Percentiles rank a stretch among this genome's conserved stretches.
Evolutionary conservation across 2,888 invertebrate species (phyloP).

Genomic region (Hybos culiciformis): DNA sequence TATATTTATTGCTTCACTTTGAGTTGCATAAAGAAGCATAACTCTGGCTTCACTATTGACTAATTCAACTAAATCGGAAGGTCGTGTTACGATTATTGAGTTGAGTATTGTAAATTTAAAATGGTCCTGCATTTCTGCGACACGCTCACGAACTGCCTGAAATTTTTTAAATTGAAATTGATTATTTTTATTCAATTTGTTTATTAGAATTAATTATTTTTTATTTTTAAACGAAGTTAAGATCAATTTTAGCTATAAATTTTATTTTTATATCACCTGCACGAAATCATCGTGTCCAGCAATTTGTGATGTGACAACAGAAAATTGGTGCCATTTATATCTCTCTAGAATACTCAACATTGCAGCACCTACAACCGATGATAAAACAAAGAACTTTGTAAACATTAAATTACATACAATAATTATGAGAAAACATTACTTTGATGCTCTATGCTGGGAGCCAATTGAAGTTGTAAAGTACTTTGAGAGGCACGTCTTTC

Average conservation of each 20-base stretch:
- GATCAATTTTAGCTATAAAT: too few species aligned
- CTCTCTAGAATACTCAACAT: conserved; percentile 90
- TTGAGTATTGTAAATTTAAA: conserved; percentile 75
- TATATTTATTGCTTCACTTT: conserved; percentile 75
- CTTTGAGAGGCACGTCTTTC: conserved; percentile 69
- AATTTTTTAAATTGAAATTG: too few species aligned
- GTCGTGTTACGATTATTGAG: conserved; percentile 67
- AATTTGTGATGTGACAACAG: conserved; percentile 84
- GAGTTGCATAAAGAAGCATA: conserved; percentile 80
- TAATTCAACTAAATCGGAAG: conserved; percentile 63
- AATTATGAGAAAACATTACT: too few species aligned
- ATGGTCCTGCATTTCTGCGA: conserved; percentile 65
- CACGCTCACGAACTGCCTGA: conserved; percentile 80
- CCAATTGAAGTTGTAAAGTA: conserved; percentile 81
- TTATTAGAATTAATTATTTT: too few species aligned
- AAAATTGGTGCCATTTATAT: conserved; percentile 94
- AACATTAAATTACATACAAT: too few species aligned
- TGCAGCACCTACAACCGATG: too few species aligned
- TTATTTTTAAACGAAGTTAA: too few species aligned
- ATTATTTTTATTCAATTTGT: too few species aligned
- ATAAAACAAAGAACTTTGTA: too few species aligned
- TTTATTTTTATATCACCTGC: too few species aligned
- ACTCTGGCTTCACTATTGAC: conserved; percentile 85
- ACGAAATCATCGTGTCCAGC: conserved; percentile 94
- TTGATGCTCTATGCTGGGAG: conserved; percentile 89